Evolutionary conservation across 64 coral and sea anemone genomes (phyloP).

Genomic region (Catalaphyllia jardinei): DNA sequence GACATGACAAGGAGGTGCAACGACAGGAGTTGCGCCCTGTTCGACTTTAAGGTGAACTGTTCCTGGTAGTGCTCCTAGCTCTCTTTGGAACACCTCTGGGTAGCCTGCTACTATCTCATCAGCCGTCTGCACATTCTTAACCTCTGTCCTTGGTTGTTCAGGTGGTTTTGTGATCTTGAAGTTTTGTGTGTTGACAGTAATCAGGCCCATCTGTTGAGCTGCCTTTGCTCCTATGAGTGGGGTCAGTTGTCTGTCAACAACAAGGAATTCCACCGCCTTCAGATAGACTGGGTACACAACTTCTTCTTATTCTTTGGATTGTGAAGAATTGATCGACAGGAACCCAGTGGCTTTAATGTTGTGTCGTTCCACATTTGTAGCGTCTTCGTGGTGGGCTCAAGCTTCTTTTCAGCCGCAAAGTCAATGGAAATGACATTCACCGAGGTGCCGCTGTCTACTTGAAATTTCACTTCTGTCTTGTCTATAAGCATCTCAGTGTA

Average conservation of each 20-base stretch:
- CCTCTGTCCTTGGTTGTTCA: background rate
- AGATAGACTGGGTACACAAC: too few species aligned
- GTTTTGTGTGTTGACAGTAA: slow-evolving; percentile 38
- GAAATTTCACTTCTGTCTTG: background rate
- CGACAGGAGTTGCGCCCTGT: slow-evolving; percentile 11
- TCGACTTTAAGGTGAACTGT: slow-evolving; percentile 21
- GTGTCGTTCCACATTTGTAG: slow-evolving; percentile 25
- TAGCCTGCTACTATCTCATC: slow-evolving; percentile 22
- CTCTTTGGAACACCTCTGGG: slow-evolving; percentile 12
- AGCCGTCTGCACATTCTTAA: background rate
- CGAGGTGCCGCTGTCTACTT: background rate
- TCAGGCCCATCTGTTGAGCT: slow-evolving; percentile 23
- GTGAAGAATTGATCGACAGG: background rate
- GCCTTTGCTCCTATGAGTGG: slow-evolving; percentile 27
- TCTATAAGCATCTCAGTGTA: slow-evolving; percentile 1
- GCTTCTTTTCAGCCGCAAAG: background rate
- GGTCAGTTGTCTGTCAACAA: background rate
- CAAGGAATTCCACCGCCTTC: slow-evolving; percentile 22
- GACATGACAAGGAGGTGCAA: background rate
- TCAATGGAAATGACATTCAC: slow-evolving; percentile 1
- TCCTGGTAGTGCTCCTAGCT: slow-evolving; percentile 34
- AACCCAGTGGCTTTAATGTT: background rate
- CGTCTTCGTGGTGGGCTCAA: background rate
- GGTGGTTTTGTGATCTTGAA: slow-evolving; percentile 26
- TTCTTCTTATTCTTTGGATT: slow-evolving; percentile 1